These are phyloP conservation scores for Pomacea maculata DNA, from an alignment of 1,140 invertebrate species.

Conservation along the genomic window DNA sequence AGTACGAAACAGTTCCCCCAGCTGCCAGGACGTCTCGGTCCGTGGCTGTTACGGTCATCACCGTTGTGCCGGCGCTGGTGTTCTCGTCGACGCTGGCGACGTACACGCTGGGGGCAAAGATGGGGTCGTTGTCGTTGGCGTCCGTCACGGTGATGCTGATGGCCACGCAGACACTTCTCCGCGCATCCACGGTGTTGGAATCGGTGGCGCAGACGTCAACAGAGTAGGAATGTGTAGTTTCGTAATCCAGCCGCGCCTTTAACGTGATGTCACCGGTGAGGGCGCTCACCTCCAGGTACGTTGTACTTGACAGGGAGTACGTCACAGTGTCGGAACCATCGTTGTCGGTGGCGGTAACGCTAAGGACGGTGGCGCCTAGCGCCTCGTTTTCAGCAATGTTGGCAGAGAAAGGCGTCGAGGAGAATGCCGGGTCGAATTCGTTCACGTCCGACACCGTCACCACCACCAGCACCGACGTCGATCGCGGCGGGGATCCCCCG, in stretches of 20 bases:
- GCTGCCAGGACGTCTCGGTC: conserved; percentile 29
- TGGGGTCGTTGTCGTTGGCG: conserved; percentile 85
- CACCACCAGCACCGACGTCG: conserved; percentile 35
- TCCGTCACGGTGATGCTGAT: conserved; percentile 72
- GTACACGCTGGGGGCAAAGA: conserved; percentile 69
- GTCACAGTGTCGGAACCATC: conserved; percentile 40
- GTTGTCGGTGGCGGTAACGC: conserved; percentile 37
- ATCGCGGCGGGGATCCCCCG: not conserved
- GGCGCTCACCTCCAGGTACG: conserved; percentile 24
- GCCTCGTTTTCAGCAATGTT: conserved; percentile 32
- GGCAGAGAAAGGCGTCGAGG: conserved; percentile 30
- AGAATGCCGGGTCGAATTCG: conserved; percentile 42
- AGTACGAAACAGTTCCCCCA: conserved; percentile 29
- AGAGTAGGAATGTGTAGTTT: not conserved
- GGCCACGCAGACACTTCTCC: conserved; percentile 10
- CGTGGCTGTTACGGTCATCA: conserved; percentile 33
- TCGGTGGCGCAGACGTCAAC: conserved; percentile 65
- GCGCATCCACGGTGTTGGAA: conserved; percentile 29
- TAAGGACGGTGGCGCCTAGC: conserved; percentile 27
- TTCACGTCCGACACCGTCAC: conserved; percentile 46
- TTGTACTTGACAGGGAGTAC: conserved; percentile 39
- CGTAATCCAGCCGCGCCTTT: conserved; percentile 16
- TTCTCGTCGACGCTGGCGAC: conserved; percentile 39
- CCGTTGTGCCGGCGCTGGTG: conserved; percentile 19
- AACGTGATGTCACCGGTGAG: conserved; percentile 20